Conservation (phyloP, 2,797 vertebrate genomes). For the Telmatherina bonti region DNA sequence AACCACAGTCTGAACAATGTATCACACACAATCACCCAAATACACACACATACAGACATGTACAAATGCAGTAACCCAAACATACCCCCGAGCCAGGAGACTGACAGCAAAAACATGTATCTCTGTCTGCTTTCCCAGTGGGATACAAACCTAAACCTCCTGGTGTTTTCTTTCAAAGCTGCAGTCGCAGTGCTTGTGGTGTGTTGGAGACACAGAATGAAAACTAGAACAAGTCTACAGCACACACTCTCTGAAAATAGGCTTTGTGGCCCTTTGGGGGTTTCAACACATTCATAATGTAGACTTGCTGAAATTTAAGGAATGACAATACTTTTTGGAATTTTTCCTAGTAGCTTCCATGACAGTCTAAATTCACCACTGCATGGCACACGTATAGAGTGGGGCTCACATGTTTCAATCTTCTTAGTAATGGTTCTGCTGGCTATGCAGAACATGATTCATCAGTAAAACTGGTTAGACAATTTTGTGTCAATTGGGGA, state of each 20-base stretch:
- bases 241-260: conserved; percentile 42
- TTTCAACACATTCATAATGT: conserved; percentile 33
- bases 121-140: conserved; percentile 30
- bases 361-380: conserved; percentile 25
- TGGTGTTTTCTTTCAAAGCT: conserved; percentile 47
- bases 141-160: too few species aligned
- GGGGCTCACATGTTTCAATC: conserved; percentile 10
- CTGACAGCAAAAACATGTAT: conserved; percentile 50
- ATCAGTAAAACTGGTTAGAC: not conserved
- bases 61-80: conserved; percentile 17
- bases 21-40: conserved; percentile 16
- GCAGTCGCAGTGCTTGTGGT: conserved; percentile 19
- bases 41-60: conserved; percentile 7
- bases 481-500: not conserved
- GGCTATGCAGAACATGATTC: not conserved
- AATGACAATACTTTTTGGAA: conserved; percentile 24
- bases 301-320: conserved; percentile 48
- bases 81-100: conserved; percentile 23
- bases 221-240: conserved; percentile 41
- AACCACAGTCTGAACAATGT: conserved; percentile 35
- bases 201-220: conserved; percentile 42
- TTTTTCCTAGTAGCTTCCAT: conserved; percentile 20
- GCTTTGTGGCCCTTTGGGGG: conserved; percentile 43
- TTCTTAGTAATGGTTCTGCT: not conserved
- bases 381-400: not conserved